Percentiles rank a stretch among this genome's conserved stretches.
Evolutionary conservation across 2,888 invertebrate genomes (phyloP).

Genomic region (Petrophora chlorosata): DNA sequence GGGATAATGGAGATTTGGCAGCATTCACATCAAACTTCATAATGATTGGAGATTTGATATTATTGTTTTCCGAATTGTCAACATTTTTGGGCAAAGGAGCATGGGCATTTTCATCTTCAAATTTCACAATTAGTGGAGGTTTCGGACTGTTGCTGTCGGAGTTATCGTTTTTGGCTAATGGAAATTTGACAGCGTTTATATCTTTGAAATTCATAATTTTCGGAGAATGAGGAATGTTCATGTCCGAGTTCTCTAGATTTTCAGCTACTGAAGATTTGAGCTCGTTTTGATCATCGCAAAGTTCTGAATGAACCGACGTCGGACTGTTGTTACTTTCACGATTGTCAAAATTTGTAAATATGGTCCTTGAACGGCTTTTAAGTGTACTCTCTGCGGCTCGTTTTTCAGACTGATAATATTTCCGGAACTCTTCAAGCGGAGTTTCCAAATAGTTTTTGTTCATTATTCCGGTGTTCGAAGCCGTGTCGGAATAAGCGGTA

Average conservation of each 20-base stretch:
- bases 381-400: slow-evolving; percentile 1
- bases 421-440: slow-evolving; percentile 67
- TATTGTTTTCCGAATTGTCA: background rate
- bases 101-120: background rate
- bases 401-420: slow-evolving; percentile 55
- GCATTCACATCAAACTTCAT: no score
- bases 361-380: background rate
- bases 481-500: slow-evolving; percentile 23
- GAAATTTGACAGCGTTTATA: no score
- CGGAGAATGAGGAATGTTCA: no score
- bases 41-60: background rate
- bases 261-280: no score
- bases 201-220: no score
- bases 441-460: slow-evolving; percentile 59
- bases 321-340: no score
- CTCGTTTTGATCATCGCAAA: no score
- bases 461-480: slow-evolving; percentile 16
- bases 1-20: no score
- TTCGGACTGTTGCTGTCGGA: slow-evolving; percentile 2
- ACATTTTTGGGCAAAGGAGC: background rate
- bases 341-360: no score
- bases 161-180: no score
- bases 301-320: no score
- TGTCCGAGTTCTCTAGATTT: no score
- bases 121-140: slow-evolving; percentile 12